Base-by-base conservation (phyloP, 2,113 vertebrate genomes). In the Melanerpes formicivorus region DNA sequence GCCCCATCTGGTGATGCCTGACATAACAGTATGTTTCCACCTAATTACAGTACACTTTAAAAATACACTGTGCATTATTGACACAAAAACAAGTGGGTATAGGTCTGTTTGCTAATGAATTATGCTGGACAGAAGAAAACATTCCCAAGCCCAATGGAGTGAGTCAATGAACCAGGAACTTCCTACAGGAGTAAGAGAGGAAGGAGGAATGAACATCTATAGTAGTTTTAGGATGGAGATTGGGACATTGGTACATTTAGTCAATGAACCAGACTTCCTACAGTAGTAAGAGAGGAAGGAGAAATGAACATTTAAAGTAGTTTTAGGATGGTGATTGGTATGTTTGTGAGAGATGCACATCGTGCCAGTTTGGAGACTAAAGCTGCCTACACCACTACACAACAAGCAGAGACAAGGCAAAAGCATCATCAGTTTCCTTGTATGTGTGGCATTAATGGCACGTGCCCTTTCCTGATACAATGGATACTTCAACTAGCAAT, bases 1-100 rank as follows among this genome's bases (percentile, higher is more conserved):
- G 87, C 58, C 87, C 93, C 95, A 95, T 90, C 91, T 96, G 96
- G 93, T 87, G 90, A 92, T 62, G 91, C 48, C 89, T 71, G 37
- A 94, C 89, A 91, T 81, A 83, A 78, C 89, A 93, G 94, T 85
- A 80, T 83, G 91, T 80, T 96, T 95, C 84, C 54, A 80, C 76
- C 91, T 92, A 90, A 95, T 96, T 95, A 93, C 69, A 78, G 62
- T 18, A 80, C 81, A 62, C 75, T 95, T 90, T 34, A 92, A 93
- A 95, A 92, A 60, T 82, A 89, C 50, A 44, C 56, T 32, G 32
- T 66, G 42, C 19, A 17, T 87, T 93, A 87, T 14, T 93, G 92
- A 94, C 88, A 86, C 48, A 60, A 77, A 94, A 95, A 9, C 82
- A 88, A 26, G 22, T 56, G 59, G 62, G 23, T 44, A 8, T 21